Base-by-base conservation (phyloP, 2,797 vertebrate species). In the Danio kyathit region DNA sequence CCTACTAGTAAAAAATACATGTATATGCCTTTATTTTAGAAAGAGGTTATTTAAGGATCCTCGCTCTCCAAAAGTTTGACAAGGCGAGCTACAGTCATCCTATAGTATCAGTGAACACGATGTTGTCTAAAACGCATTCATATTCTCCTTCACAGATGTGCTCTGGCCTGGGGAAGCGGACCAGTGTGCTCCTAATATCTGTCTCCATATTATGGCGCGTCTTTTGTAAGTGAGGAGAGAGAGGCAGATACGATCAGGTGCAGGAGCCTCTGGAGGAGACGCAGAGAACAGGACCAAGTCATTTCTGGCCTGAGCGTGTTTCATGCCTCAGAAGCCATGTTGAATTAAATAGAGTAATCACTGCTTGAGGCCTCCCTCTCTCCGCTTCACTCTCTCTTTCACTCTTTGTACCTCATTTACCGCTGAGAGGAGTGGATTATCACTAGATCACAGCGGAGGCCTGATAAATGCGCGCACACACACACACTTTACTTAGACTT, bases 291-390 rank as follows among this genome's bases (percentile, higher is more conserved):
- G 76, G 79, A 86, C 84, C 83, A 88, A 88, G 83, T 88, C 85
- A 86, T 86, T 88, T 88, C 81, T 16, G 76, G 80, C 21, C 74
- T 79, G 83, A 85, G 83, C 85, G 79, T 85, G 84, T 87, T 88
- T 88, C 85, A 88, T 88, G 87, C 87, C 83, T 88, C 87, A 88
- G 76, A 86, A 88, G 81, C 82, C 84, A 84, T 88, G 85, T 86
- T 86, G 87, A 88, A 88, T 88, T 86, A 88, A 88, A 76, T 85
- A 63, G 85, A 86, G 84, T 88, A 88, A 88, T 86, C 87, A 84
- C 87, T 85, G 87, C 87, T 88, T 83, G 87, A 79, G 85, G 85
- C 83, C 82, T 80, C 56, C 56, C 64, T 86, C 78, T 86, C 67
- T 83, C 60, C 8, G 48, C 41, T 77, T 84, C 78, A 54, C 79